Evolutionary conservation across 2,888 invertebrate species (phyloP), one percentile per base, ranked within the genome.

Genomic region (Rosalia funebris): DNA sequence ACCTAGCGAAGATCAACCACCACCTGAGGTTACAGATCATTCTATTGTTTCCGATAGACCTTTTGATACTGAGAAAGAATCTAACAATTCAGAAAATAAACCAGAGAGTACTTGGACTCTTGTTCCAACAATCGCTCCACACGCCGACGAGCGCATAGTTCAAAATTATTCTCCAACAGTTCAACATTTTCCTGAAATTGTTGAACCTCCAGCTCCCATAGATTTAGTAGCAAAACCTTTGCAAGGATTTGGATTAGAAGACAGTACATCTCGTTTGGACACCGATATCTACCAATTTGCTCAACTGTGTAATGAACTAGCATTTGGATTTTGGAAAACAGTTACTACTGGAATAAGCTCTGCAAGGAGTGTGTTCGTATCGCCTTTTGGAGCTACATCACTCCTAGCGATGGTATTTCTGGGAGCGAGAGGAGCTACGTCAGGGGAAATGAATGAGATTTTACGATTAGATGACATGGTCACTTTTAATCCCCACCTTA

Each of bases 331-430:
- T 76, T 94, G 93, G 93, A 86, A 86, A 70, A 85, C 89, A 0
- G 86, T 92, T 9, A 86, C 88, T 0, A 86, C 86, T 65, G 89
- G 89, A 57, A 84, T 92, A n/a, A 91, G 90, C 70, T 85, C 88
- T 10, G 88, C 89, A 2, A 84, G 93, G 72, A 93, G 93, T 70
- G 84, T 94, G 68, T 88, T 93, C 7, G 81, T 94, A 12, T 93
- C 93, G 0, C 94, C 94, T 0, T 95, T 93, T 74, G 92, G 93
- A 0, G 86, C 92, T 56, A 92, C 92, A 0, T 93, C 94, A 0
- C 87, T 93, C 82, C 80, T 95, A n/a, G 92, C 93, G 0, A 94
- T 95, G 94, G 89, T 95, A 60, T 95, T 94, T 78, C 85, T 95
- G 71, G 94, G 94, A 0, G 93, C 95, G 0, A 85, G 91, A 67